Base-by-base conservation (phyloP, 1,140 invertebrate species). In the Chionoecetes opilio region DNA sequence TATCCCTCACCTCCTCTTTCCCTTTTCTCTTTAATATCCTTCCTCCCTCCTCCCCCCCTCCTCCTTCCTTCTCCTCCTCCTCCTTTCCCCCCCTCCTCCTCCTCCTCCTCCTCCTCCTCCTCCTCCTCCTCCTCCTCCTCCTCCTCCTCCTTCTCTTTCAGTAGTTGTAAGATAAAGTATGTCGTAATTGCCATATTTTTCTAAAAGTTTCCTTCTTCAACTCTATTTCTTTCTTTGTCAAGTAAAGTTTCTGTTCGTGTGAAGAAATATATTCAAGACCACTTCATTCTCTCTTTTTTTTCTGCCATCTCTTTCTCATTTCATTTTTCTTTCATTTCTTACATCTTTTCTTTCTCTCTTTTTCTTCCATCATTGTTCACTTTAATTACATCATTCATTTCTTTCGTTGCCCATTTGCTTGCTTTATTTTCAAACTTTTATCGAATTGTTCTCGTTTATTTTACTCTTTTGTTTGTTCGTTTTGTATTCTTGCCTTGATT, bases 131-230 rank as follows among this genome's bases (percentile, higher is more conserved):
- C 1, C n/a, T 75, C 21, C n/a, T n/a, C 21, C 63, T n/a, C 63
- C 21, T n/a, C 63, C 21, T 75, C 63, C 8, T 75, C 21, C 26
- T 53, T 41, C 38, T 41, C 35, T 26, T 88, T 37, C 26, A 88
- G 41, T 38, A 88, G 38, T 17, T 37, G 17, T 17, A n/a, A 8
- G 35, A 88, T 88, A 37, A 88, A 88, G 35, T n/a, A 88, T 88
- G 35, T 38, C 86, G 26, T 88, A 88, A 88, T 88, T 88, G 21
- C 35, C 35, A 26, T 88, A 37, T 41, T 38, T 88, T 88, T 26
- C 34, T n/a, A n/a, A 29, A 26, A 88, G 35, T 88, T 88, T 41
- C 35, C 26, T 38, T 88, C 8, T 41, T 88, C 41, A 26, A 35
- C 8, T 32, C 6, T n/a, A 26, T 75, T 75, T 75, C 63, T 75